Evolutionary conservation across 2,797 vertebrate species (phyloP).

Genomic region (Selene dorsalis): DNA sequence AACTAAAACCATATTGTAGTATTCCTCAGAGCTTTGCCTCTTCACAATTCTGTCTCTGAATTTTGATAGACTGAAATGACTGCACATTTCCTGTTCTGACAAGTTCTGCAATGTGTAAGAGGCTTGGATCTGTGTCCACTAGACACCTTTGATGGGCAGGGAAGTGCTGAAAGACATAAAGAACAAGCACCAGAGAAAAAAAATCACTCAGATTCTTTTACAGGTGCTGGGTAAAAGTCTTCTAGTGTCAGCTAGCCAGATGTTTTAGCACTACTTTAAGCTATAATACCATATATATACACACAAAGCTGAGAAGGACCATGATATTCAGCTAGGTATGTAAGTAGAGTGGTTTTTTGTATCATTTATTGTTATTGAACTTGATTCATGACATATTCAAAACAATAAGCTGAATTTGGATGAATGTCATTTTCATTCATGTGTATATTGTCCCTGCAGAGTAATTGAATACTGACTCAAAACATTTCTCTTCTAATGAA

Average conservation of each 20-base stretch:
- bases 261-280: not conserved
- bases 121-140: slow-evolving; percentile 15
- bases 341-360: too few species aligned
- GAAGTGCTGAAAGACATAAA: slow-evolving; percentile 15
- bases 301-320: too few species aligned
- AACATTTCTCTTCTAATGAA: too few species aligned
- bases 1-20: not conserved
- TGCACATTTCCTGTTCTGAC: slow-evolving; percentile 30
- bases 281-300: not conserved
- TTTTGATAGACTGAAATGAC: slow-evolving; percentile 36
- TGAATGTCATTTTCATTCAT: not conserved
- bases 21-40: slow-evolving; percentile 14
- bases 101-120: slow-evolving; percentile 20
- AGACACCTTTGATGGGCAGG: slow-evolving; percentile 35
- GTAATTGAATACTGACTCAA: not conserved
- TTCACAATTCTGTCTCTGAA: slow-evolving; percentile 33
- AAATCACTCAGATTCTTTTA: slow-evolving; percentile 2
- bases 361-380: too few species aligned
- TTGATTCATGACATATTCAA: not conserved
- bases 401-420: not conserved
- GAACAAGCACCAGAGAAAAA: not conserved
- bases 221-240: slow-evolving; percentile 15
- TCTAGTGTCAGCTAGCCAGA: slow-evolving; percentile 20
- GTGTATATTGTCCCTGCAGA: not conserved
- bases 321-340: too few species aligned